Percentiles rank a stretch among this genome's conserved stretches.
These are phyloP conservation scores for Megalonaias nervosa DNA, from an alignment of 1,140 invertebrate species.

Conservation along the genomic window DNA sequence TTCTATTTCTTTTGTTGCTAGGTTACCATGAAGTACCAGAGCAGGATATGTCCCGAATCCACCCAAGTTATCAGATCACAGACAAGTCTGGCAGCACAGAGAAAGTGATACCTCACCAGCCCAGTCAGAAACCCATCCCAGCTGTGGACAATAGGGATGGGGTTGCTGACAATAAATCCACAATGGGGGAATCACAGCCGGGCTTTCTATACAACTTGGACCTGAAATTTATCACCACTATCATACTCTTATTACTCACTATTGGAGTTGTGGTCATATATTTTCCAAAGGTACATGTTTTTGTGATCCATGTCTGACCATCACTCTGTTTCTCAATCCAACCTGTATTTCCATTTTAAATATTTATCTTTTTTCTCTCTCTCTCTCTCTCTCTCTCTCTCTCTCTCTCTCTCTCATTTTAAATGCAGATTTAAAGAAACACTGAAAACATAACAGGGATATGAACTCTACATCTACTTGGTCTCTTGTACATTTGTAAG, in stretches of 20 bases:
- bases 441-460: no score
- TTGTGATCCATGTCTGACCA: no score
- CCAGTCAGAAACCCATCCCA: constrained; percentile 25
- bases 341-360: no score
- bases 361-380: no score
- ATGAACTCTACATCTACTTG: no score
- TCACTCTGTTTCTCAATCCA: no score
- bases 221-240: constrained; percentile 55
- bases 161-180: constrained; percentile 17
- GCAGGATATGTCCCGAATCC: constrained; percentile 63
- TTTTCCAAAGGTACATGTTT: constrained; percentile 53
- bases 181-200: not conserved
- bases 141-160: not conserved
- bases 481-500: no score
- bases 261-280: constrained; percentile 58
- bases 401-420: no score
- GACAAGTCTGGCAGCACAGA: constrained; percentile 63
- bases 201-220: constrained; percentile 33
- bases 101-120: constrained; percentile 28
- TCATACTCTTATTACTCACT: constrained; percentile 48
- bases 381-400: no score
- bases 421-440: no score
- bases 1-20: constrained; percentile 39
- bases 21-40: constrained; percentile 87
- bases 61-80: constrained; percentile 74